Evolutionary conservation across 30 jellyfish, hydroid and myxozoan genomes (phyloP).

Genomic region (Phacellophora camtschatica): DNA sequence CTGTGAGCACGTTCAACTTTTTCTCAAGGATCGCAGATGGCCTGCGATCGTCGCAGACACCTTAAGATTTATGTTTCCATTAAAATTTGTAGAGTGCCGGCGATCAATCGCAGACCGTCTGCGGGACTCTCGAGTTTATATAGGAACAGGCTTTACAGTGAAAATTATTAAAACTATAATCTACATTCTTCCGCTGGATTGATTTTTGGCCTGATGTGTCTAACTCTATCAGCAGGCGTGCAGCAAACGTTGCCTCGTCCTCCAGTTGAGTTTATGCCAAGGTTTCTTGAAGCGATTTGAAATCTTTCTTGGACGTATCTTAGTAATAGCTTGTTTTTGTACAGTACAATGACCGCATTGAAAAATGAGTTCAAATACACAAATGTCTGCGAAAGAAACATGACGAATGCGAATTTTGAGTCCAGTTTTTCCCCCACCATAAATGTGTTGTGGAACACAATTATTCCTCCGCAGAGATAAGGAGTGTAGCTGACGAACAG

Average conservation of each 20-base stretch:
- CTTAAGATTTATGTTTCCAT: too few relatives aligned
- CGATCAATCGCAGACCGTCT: too few relatives aligned
- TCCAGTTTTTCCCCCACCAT: slow-evolving; percentile 6
- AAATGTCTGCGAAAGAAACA: slow-evolving; percentile 9
- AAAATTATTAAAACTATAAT: too few relatives aligned
- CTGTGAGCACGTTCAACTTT: too few relatives aligned
- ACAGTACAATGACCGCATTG: slow-evolving; percentile 54
- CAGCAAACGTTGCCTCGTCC: too few relatives aligned
- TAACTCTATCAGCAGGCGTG: too few relatives aligned
- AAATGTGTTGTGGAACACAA: slow-evolving; percentile 4
- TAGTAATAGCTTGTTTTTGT: slow-evolving; percentile 30
- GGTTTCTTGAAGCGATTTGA: neutral
- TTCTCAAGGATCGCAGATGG: too few relatives aligned
- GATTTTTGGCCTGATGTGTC: slow-evolving; percentile 14
- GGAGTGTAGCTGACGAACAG: slow-evolving; percentile 58
- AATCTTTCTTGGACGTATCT: slow-evolving; percentile 17
- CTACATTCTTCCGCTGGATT: too few relatives aligned
- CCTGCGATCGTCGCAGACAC: too few relatives aligned
- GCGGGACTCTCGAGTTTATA: too few relatives aligned
- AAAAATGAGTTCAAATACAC: slow-evolving; percentile 63
- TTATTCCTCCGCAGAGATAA: slow-evolving; percentile 25
- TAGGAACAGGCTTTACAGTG: too few relatives aligned
- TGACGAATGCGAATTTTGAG: slow-evolving; percentile 5
- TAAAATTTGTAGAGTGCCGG: too few relatives aligned
- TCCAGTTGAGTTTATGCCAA: neutral